Conservation (phyloP, 2,113 vertebrate species). For the Cromileptes altivelis region DNA sequence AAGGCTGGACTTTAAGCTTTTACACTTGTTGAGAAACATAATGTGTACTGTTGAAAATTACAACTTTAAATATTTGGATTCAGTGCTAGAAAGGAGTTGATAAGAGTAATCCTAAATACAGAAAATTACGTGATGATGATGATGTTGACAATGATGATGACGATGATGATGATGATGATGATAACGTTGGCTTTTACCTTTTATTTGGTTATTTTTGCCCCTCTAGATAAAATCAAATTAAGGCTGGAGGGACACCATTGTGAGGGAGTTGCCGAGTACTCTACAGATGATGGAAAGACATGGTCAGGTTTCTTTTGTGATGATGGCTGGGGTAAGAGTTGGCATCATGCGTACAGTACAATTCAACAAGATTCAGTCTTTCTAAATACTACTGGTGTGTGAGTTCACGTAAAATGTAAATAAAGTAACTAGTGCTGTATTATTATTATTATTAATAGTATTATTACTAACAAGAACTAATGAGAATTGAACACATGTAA, state of each 20-base stretch:
- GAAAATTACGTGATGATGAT: neutral
- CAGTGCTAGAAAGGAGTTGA: neutral
- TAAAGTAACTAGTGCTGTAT: too few relatives aligned
- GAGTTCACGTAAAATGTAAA: neutral
- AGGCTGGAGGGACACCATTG: constrained; percentile 45
- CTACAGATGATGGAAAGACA: fast-evolving
- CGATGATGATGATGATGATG: neutral
- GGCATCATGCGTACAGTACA: neutral
- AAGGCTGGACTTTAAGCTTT: neutral
- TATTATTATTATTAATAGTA: too few relatives aligned
- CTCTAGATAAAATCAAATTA: constrained; percentile 46
- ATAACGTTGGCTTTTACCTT: neutral
- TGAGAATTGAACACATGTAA: too few relatives aligned
- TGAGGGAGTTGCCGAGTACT: constrained; percentile 66
- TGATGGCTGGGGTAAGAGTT: constrained; percentile 53
- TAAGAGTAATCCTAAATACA: neutral
- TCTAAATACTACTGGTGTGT: neutral
- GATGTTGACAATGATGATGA: neutral
- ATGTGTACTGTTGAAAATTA: neutral
- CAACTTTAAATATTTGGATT: neutral
- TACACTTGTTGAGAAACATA: neutral
- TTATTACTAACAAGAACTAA: too few relatives aligned
- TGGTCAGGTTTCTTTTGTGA: constrained; percentile 15
- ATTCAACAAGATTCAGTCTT: neutral
- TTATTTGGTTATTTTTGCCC: neutral